These are phyloP conservation scores for Jordanella pulchra DNA, from an alignment of 2,797 vertebrate species.

Conservation along the genomic window DNA sequence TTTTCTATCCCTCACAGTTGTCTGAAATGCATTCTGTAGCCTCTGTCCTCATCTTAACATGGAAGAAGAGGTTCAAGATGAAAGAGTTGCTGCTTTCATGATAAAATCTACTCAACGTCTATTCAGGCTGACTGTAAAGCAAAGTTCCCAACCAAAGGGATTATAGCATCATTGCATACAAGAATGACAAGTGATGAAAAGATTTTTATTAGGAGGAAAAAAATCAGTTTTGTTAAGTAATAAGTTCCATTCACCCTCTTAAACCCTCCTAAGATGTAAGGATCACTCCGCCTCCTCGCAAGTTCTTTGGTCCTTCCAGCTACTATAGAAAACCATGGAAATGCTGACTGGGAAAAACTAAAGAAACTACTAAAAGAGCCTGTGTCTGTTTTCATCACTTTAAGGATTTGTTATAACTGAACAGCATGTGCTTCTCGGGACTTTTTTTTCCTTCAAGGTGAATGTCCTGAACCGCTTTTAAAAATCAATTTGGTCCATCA, in stretches of 20 bases:
- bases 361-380: slow-evolving; percentile 8
- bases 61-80: neutral
- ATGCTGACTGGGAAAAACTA: slow-evolving; percentile 1
- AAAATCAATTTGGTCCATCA: slow-evolving; percentile 32
- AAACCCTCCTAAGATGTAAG: neutral
- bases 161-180: neutral
- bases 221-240: neutral
- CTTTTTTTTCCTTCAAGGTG: slow-evolving; percentile 1
- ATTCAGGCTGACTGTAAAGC: neutral
- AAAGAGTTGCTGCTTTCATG: neutral
- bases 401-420: slow-evolving; percentile 6
- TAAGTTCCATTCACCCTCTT: slow-evolving; percentile 4
- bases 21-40: neutral
- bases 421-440: neutral
- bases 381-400: slow-evolving; percentile 11
- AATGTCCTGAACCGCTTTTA: slow-evolving; percentile 21
- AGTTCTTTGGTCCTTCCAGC: neutral
- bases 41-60: slow-evolving; percentile 7
- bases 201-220: neutral
- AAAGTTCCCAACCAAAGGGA: neutral
- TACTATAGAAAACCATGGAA: slow-evolving; percentile 12
- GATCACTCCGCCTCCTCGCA: neutral
- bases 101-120: neutral
- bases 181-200: neutral
- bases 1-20: slow-evolving; percentile 16